Conservation (phyloP, 2,113 vertebrate species). For the Phylloscopus trochilus region DNA sequence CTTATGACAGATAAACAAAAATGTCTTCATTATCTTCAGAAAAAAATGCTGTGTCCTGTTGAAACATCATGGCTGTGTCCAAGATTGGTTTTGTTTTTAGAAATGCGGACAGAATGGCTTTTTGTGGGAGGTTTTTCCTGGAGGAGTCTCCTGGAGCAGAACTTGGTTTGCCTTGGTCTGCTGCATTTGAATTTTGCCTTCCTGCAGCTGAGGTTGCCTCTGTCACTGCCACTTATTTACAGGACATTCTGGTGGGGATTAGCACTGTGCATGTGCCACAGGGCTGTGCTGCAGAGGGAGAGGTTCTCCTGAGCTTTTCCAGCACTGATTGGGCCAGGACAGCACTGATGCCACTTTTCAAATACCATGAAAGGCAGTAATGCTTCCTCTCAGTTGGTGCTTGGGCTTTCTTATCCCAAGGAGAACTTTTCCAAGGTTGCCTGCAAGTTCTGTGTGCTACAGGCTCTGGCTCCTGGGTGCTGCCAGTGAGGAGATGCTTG, state of each 20-base stretch:
- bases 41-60: not conserved
- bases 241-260: not conserved
- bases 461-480: not conserved
- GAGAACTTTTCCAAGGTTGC: not conserved
- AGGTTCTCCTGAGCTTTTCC: not conserved
- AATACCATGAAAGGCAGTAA: fast-evolving
- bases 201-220: not conserved
- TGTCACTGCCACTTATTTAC: not conserved
- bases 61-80: fast-evolving
- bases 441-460: not conserved
- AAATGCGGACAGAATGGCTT: constrained; percentile 32
- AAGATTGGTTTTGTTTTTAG: not conserved
- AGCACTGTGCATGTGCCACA: not conserved
- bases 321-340: fast-evolving
- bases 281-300: not conserved
- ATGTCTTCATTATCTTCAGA: not conserved
- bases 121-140: not conserved
- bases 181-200: not conserved
- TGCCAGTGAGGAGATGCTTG: fast-evolving
- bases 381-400: fast-evolving
- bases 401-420: not conserved
- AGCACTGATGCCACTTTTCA: not conserved
- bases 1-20: not conserved
- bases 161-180: not conserved
- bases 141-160: not conserved